A percentile compares a stretch with the other conserved stretches of the same genome.
Conservation (phyloP, 1,140 invertebrate genomes). For the Neotoxoptera formosana region DNA sequence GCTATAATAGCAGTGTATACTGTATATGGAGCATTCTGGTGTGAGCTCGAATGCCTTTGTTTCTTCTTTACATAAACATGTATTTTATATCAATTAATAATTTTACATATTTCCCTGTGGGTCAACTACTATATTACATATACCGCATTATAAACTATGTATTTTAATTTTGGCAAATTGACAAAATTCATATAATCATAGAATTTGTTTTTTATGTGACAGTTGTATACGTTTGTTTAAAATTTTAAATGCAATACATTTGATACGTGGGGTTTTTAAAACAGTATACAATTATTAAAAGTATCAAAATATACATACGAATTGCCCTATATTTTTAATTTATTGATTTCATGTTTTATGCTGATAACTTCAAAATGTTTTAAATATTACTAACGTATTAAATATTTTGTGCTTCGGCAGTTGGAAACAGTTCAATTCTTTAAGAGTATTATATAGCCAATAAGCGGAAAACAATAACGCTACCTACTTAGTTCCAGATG, state of each 20-base stretch:
- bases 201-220: not conserved
- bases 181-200: not conserved
- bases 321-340: not conserved
- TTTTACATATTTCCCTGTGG: no score
- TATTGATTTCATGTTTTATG: not conserved
- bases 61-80: no score
- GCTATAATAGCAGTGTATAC: no score
- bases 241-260: not conserved
- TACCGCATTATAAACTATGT: not conserved
- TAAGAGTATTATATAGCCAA: not conserved
- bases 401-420: not conserved
- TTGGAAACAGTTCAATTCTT: not conserved
- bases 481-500: not conserved
- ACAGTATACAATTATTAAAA: not conserved
- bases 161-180: not conserved
- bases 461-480: not conserved
- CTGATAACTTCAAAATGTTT: not conserved
- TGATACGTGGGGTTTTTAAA: not conserved
- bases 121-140: not conserved
- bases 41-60: no score
- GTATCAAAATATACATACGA: not conserved
- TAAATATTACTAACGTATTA: not conserved
- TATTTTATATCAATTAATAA: no score
- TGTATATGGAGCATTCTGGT: no score
- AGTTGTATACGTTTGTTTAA: not conserved